Base-by-base conservation (phyloP, 92 coral and sea anemone genomes). In the Porites rus region DNA sequence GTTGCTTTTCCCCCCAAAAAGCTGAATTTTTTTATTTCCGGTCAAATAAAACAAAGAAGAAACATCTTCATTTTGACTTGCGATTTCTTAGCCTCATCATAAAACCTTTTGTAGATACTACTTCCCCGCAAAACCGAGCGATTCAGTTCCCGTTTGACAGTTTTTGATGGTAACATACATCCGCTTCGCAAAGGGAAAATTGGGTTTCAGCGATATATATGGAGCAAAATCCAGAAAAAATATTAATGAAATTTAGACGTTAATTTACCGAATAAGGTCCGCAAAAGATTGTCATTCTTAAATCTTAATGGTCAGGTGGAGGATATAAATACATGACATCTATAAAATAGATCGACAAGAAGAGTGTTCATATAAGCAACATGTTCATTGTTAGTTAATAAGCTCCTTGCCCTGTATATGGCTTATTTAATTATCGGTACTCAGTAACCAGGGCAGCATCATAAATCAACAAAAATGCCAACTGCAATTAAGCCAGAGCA, bases 381-480 rank as follows among this genome's bases (percentile, higher is more conserved):
- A 20, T 17, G 1, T 1, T 18, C 22, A 62, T 2, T 24, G 7
- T 52, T n/a, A 13, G 18, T 24, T 11, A 16, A 1, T 14, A 22
- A 78, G 28, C 31, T 20, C 14, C 19, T 22, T 38, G 46, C 46
- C 46, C 6, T 38, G 46, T 17, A 69, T 10, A 58, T 16, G 28
- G 38, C 59, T 38, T n/a, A 70, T 43, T 66, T 38, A 70, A 58
- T 54, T 81, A 43, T 10, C 58, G 38, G 22, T 50, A 17, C 1
- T 38, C 46, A n/a, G 86, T 81, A n/a, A 70, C 77, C 86, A 70
- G 1, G 77, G 53, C 20, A 81, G 77, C 86, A 3, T n/a, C 20
- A 13, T 53, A 31, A 74, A 25, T 13, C 43, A 22, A 58, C 19
- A 81, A 81, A 81, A 70, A 81, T 81, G 67, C n/a, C 43, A 58